Percentiles rank a stretch among this genome's conserved stretches.
Conservation (phyloP, 2,797 vertebrate species). For the Chaenodraco wilsoni region DNA sequence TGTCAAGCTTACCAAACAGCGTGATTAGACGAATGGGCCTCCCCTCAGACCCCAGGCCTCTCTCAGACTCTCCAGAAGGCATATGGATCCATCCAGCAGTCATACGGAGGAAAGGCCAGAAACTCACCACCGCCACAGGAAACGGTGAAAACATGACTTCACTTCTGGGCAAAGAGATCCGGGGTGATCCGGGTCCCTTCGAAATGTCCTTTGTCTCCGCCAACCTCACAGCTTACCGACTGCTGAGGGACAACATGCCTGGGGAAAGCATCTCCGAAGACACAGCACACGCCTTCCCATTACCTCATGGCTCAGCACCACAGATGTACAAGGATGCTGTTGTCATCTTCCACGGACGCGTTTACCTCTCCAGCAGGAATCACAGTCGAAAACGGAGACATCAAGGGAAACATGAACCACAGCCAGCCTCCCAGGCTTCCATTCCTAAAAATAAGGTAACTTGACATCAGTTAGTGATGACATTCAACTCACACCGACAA, state of each 20-base stretch:
- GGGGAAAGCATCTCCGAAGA: background rate
- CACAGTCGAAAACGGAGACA: background rate
- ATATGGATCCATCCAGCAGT: conserved; percentile 71
- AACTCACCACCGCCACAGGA: background rate
- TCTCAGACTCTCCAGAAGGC: conserved; percentile 21
- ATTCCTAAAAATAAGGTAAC: conserved; percentile 45
- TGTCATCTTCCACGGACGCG: conserved; percentile 45
- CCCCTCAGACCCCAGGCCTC: background rate
- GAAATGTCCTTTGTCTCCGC: conserved; percentile 64
- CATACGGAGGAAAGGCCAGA: conserved; percentile 50
- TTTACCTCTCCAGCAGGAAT: conserved; percentile 70
- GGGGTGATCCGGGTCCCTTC: background rate
- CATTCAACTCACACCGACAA: background rate
- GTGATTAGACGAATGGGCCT: conserved; percentile 53
- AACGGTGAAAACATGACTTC: background rate
- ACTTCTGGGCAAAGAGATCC: background rate
- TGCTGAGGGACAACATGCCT: conserved; percentile 46
- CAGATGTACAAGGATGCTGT: conserved; percentile 30
- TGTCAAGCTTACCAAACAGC: conserved; percentile 46
- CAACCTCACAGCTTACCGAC: conserved; percentile 42
- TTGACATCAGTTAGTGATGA: background rate
- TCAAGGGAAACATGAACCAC: background rate
- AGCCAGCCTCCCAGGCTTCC: background rate
- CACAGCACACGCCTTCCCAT: accelerated
- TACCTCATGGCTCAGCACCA: background rate